Conservation (phyloP, 2,797 vertebrate species). For the Micropoecilia bifurca region DNA sequence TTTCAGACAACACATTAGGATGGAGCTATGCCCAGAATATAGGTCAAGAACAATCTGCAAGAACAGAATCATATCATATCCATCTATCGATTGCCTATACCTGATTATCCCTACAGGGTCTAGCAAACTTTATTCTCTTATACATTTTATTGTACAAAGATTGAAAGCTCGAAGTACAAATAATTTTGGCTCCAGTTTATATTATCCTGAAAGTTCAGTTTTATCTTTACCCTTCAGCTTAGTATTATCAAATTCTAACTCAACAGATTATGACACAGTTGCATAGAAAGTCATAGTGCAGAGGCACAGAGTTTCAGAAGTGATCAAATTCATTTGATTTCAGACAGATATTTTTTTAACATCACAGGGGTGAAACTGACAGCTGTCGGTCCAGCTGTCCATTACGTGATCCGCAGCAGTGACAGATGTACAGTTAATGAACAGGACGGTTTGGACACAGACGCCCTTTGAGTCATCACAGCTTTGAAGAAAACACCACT, state of each 20-base stretch:
- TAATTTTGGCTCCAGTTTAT: not conserved
- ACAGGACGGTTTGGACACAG: constrained; percentile 1
- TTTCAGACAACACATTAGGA: not conserved
- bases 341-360: not conserved
- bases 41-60: not conserved
- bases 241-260: not conserved
- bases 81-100: not conserved
- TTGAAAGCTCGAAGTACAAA: not conserved
- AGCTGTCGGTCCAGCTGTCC: constrained; percentile 51
- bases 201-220: not conserved
- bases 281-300: not conserved
- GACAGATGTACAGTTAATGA: constrained; percentile 52
- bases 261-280: not conserved
- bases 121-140: not conserved
- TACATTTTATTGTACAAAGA: not conserved
- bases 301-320: not conserved
- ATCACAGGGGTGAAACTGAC: constrained; percentile 19
- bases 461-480: constrained; percentile 5
- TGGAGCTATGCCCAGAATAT: not conserved
- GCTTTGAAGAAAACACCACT: not conserved
- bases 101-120: not conserved
- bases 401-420: constrained; percentile 43
- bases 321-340: not conserved
- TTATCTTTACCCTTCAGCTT: not conserved
- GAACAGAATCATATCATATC: not conserved